phyloP scores from a whole-genome alignment of 2,797 vertebrate species.

The Tolypeutes matacus region DNA sequence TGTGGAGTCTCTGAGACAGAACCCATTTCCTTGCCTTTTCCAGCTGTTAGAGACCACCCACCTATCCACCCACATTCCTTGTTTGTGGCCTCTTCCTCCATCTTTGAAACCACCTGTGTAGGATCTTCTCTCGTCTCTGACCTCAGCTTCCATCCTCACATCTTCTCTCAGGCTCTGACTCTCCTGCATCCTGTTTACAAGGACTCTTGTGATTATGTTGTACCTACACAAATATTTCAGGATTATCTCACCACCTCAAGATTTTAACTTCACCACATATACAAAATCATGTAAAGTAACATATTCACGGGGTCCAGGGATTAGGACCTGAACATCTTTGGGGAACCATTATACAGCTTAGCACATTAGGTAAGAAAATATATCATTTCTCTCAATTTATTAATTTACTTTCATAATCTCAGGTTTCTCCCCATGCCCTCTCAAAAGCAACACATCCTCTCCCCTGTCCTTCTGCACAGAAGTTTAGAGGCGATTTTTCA shows the following conservation, averaged over 20 bases:
- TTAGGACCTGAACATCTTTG: background rate
- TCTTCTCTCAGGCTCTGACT: background rate
- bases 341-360: background rate
- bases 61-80: background rate
- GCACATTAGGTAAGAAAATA: background rate
- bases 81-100: background rate
- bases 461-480: background rate
- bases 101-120: background rate
- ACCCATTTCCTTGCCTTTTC: background rate
- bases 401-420: background rate
- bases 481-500: background rate
- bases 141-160: background rate
- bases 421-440: rapidly evolving
- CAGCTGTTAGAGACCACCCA: background rate
- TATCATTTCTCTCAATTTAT: background rate
- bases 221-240: background rate
- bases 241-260: background rate
- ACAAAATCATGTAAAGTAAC: background rate
- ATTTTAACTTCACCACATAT: background rate
- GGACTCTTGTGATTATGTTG: background rate
- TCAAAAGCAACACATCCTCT: background rate
- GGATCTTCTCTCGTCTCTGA: background rate
- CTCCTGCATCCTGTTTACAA: background rate
- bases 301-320: too few species aligned
- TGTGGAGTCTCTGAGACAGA: background rate